Percentiles rank a stretch among this genome's conserved stretches.
These are phyloP conservation scores for Abscondita cerata DNA, from an alignment of 2,888 invertebrate species.

Conservation along the genomic window DNA sequence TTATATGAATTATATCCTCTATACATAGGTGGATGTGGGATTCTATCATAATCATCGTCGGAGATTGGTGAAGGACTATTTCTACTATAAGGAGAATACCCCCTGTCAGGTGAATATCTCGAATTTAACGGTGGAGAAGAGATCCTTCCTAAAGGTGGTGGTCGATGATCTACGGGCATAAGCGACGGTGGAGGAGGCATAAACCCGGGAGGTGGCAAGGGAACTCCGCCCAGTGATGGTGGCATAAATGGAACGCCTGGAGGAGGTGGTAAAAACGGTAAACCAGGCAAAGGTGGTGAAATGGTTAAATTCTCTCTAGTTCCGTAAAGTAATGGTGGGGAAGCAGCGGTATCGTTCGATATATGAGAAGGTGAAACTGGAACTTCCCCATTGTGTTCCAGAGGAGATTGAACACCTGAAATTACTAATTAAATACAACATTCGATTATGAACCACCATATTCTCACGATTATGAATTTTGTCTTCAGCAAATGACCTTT, in stretches of 20 bases:
- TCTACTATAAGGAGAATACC: constrained; percentile 62
- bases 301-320: constrained; percentile 55
- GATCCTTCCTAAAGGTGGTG: constrained; percentile 64
- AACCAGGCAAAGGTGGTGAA: constrained; percentile 61
- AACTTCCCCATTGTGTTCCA: constrained; percentile 62
- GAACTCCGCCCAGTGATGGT: constrained; percentile 56
- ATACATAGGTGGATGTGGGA: constrained; percentile 61
- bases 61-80: constrained; percentile 67
- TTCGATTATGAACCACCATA: constrained; percentile 32
- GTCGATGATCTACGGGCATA: constrained; percentile 62
- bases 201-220: constrained; percentile 56
- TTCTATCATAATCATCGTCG: constrained; percentile 71
- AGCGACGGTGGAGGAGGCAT: constrained; percentile 59
- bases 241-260: constrained; percentile 72
- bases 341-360: constrained; percentile 58
- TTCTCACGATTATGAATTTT: constrained; percentile 63
- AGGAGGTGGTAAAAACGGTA: constrained; percentile 69
- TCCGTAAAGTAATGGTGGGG: constrained; percentile 57
- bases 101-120: constrained; percentile 64
- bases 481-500: constrained; percentile 61
- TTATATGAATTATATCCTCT: constrained; percentile 58
- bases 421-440: not conserved
- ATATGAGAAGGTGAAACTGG: constrained; percentile 59
- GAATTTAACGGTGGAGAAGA: constrained; percentile 61
- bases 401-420: constrained; percentile 64